Evolutionary conservation across 2,797 vertebrate genomes (phyloP).

Genomic region (Epinephelus awoara): DNA sequence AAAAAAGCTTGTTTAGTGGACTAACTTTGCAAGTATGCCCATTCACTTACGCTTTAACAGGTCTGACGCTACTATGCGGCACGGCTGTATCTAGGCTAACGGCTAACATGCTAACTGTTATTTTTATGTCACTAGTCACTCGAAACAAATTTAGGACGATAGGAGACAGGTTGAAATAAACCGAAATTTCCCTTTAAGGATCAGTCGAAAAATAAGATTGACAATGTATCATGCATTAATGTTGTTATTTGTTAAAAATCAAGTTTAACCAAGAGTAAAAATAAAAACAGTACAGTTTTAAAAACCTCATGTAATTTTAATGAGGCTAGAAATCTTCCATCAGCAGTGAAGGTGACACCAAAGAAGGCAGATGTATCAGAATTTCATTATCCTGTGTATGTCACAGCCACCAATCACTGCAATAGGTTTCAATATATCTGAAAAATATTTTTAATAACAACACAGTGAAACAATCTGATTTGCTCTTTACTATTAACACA

Average conservation of each 20-base stretch:
- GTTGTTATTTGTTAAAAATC: not conserved
- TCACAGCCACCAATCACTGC: not conserved
- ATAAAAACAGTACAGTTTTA: not conserved
- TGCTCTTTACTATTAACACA: slow-evolving; percentile 15
- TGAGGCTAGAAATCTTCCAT: not conserved
- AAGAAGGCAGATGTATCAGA: not conserved
- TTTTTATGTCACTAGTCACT: no score
- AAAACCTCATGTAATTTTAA: not conserved
- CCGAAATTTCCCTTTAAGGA: not conserved
- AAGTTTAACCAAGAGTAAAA: not conserved
- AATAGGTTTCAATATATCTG: not conserved
- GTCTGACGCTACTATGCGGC: no score
- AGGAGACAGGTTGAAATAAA: no score
- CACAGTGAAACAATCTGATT: slow-evolving; percentile 9
- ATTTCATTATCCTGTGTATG: no score
- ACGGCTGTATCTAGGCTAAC: no score
- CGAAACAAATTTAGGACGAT: no score
- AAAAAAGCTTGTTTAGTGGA: no score
- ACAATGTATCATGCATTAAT: not conserved
- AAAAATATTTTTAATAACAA: not conserved
- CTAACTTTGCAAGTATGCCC: no score
- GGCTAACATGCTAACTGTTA: no score
- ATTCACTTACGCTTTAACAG: no score
- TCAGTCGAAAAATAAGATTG: not conserved
- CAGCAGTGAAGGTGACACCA: slow-evolving; percentile 3